phyloP scores from a whole-genome alignment of 2,797 vertebrate genomes.

The Merluccius polli region DNA sequence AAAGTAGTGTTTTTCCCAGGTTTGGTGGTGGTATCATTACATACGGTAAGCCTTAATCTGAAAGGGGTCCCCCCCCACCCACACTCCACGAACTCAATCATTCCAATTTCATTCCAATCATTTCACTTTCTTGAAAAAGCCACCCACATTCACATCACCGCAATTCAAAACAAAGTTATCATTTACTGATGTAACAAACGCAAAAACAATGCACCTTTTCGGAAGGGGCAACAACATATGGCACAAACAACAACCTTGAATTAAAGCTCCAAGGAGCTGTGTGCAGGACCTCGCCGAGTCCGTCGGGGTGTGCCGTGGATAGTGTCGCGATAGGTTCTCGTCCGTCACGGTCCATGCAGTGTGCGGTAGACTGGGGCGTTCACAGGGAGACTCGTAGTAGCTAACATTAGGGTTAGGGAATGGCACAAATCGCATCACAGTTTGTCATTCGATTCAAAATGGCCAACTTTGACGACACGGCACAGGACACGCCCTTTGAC shows the following conservation, averaged over 20 bases:
- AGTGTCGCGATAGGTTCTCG: too few relatives aligned
- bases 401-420: too few relatives aligned
- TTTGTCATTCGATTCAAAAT: too few relatives aligned
- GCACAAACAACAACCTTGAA: not conserved
- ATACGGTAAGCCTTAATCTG: conserved; percentile 2
- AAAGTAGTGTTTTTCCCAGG: not conserved
- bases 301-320: too few relatives aligned
- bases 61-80: not conserved
- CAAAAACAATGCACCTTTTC: not conserved
- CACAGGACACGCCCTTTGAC: too few relatives aligned
- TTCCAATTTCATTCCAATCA: not conserved
- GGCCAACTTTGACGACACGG: too few relatives aligned
- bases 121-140: not conserved
- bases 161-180: not conserved
- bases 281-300: too few relatives aligned
- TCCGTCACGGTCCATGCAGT: too few relatives aligned
- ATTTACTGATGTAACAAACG: not conserved
- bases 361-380: too few relatives aligned
- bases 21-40: not conserved
- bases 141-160: not conserved
- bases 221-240: not conserved
- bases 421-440: too few relatives aligned
- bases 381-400: too few relatives aligned
- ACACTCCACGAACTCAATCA: not conserved
- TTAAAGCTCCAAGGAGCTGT: too few relatives aligned